Base-by-base conservation (phyloP, 2,797 vertebrate species). In the Lemur catta region DNA sequence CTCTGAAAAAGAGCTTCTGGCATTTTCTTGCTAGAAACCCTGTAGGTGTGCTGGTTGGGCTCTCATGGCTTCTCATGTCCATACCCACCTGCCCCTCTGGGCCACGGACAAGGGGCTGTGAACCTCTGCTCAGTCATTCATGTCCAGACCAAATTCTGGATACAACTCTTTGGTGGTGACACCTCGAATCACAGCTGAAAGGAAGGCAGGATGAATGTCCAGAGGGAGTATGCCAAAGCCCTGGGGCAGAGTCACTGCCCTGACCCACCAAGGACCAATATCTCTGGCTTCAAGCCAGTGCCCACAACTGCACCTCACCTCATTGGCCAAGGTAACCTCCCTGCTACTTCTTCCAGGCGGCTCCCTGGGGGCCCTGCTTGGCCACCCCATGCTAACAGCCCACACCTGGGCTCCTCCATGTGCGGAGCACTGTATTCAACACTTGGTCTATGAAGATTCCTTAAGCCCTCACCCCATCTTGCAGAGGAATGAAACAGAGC, bases 141-240 rank as follows among this genome's bases (percentile, higher is more conserved):
- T 95, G 57, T 99, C 99, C 97, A 99, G 98, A 79, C 98, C 99
- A 75, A 99, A 99, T 89, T 99, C 99, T 91, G 98, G 97, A 98
- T 99, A 99, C 91, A 99, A 98, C 71, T 99, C 99, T 97, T 99
- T 99, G 85, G 99, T 99, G 97, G 99, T 99, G 97, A 99, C 99
- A 50, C 99, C 99, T 98, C 99, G 99, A 97, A 99, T 98, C 91
- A 98, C 95, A 75, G 99, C 99, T 99, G 97, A 75, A 96, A 93
- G 86, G 98, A 93, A 98, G 98, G 98, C 97, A 46, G 98, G 86
- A 85, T 89, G 90, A 97, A 87, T 97, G 61, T 86, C 69, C 30
- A 80, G 13, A 35, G 38, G 38, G 63, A 46, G 41, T 24, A 13
- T 0, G 76, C 52, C 48, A 28, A 74, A 50, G 15, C 46, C 55